A percentile compares a stretch with the other conserved stretches of the same genome.
Conservation (phyloP, 2,797 vertebrate genomes). For the Rhinichthys osculus region DNA sequence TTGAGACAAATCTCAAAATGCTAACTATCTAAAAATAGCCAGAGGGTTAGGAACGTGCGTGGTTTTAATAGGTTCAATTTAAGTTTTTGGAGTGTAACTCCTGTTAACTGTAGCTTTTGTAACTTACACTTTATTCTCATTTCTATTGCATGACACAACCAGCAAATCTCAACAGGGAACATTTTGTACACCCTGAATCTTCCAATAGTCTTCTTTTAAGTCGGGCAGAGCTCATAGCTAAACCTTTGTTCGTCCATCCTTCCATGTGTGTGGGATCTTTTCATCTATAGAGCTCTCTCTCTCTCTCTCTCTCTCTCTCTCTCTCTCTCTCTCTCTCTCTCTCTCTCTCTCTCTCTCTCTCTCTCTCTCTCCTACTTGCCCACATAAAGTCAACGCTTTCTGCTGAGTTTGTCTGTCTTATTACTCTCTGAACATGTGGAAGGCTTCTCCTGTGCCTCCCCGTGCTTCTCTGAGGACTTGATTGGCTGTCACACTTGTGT, state of each 20-base stretch:
- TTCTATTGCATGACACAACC: background rate
- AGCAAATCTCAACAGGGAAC: background rate
- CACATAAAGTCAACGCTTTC: slow-evolving; percentile 15
- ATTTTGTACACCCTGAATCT: background rate
- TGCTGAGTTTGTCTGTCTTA: slow-evolving; percentile 25
- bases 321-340: background rate
- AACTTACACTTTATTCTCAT: background rate
- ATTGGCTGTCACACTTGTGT: slow-evolving; percentile 47
- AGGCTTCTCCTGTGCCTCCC: slow-evolving; percentile 21
- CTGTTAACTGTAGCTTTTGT: background rate
- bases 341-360: background rate
- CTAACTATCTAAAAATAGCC: background rate
- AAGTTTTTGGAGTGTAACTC: background rate
- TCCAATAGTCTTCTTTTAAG: background rate
- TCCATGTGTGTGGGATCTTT: background rate
- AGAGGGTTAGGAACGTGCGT: background rate
- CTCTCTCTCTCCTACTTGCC: background rate
- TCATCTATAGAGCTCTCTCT: background rate
- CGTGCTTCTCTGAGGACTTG: slow-evolving; percentile 25
- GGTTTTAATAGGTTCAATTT: background rate
- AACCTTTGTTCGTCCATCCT: background rate
- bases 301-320: background rate
- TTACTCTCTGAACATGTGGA: slow-evolving; percentile 17
- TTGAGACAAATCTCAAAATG: background rate
- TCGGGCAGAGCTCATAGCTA: background rate